These are phyloP conservation scores for Typhlomys cinereus DNA, from an alignment of 2,113 vertebrate species.

Conservation along the genomic window DNA sequence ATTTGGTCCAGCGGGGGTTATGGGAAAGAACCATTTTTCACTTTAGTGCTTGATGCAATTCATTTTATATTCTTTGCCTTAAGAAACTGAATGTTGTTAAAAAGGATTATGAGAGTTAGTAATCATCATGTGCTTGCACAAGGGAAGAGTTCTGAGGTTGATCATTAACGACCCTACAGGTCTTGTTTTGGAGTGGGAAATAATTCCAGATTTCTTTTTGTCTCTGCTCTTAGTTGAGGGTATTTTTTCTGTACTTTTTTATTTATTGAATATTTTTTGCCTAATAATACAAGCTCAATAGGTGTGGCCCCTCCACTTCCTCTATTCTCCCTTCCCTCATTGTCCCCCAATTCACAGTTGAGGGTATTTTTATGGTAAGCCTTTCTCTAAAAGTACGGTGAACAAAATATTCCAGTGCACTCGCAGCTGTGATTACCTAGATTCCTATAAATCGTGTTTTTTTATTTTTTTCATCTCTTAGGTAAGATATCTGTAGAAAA, in stretches of 20 bases:
- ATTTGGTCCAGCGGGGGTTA: constrained; percentile 4
- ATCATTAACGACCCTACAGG: neutral
- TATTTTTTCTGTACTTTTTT: constrained; percentile 27
- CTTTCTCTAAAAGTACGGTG: constrained; percentile 26
- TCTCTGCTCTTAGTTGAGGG: neutral
- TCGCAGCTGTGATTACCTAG: neutral
- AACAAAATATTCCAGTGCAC: neutral
- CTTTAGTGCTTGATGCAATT: neutral
- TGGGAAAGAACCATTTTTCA: constrained; percentile 17
- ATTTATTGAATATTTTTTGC: too few species aligned
- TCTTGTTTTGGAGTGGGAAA: too few species aligned
- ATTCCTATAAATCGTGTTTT: constrained; percentile 9
- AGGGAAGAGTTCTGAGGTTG: neutral
- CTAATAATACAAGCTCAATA: too few species aligned
- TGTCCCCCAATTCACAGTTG: too few species aligned
- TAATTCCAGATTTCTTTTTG: neutral
- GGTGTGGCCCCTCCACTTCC: too few species aligned
- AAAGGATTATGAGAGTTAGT: neutral
- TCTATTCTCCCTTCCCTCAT: too few species aligned
- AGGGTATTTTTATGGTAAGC: neutral
- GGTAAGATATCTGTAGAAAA: constrained; percentile 26
- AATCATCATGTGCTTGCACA: neutral
- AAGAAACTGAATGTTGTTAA: neutral
- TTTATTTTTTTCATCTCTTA: neutral
- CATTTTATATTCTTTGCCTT: constrained; percentile 4